Evolutionary conservation across 2,888 invertebrate species (phyloP).

Genomic region (Drosophila mulleri): DNA sequence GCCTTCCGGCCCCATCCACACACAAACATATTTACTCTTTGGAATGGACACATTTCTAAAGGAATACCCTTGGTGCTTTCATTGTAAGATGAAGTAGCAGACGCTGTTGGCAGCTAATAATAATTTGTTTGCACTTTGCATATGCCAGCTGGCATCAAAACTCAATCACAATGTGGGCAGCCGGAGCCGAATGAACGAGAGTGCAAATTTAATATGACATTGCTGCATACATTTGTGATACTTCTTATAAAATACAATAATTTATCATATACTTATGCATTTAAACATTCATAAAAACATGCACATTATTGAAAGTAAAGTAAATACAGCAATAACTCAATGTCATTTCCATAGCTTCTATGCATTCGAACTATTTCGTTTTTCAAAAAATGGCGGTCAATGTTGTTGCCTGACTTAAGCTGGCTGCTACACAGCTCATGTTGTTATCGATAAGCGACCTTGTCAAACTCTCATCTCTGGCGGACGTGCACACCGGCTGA

Average conservation of each 20-base stretch:
- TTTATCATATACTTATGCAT: background rate
- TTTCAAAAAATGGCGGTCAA: conserved; percentile 17
- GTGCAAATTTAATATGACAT: background rate
- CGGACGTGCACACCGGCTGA: conserved; percentile 29
- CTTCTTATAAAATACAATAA: background rate
- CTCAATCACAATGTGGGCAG: conserved; percentile 32
- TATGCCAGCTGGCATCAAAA: conserved; percentile 67
- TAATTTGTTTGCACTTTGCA: conserved; percentile 79
- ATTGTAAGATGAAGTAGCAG: conserved; percentile 73
- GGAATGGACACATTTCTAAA: conserved; percentile 54
- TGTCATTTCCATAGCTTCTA: background rate
- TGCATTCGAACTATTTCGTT: no score
- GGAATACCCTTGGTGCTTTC: conserved; percentile 70
- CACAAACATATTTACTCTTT: conserved; percentile 30
- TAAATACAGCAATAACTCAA: background rate
- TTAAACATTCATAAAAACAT: no score
- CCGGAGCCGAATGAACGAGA: conserved; percentile 2
- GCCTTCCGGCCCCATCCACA: background rate
- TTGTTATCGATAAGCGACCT: conserved; percentile 27
- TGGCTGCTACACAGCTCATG: conserved; percentile 2
- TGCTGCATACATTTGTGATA: background rate
- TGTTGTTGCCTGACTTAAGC: background rate
- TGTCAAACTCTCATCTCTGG: conserved; percentile 21
- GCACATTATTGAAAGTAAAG: background rate
- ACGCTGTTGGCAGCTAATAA: conserved; percentile 77